Evolutionary conservation across 1,140 invertebrate species (phyloP), one percentile per base, ranked within the genome.

Genomic region (Palaemon carinicauda): DNA sequence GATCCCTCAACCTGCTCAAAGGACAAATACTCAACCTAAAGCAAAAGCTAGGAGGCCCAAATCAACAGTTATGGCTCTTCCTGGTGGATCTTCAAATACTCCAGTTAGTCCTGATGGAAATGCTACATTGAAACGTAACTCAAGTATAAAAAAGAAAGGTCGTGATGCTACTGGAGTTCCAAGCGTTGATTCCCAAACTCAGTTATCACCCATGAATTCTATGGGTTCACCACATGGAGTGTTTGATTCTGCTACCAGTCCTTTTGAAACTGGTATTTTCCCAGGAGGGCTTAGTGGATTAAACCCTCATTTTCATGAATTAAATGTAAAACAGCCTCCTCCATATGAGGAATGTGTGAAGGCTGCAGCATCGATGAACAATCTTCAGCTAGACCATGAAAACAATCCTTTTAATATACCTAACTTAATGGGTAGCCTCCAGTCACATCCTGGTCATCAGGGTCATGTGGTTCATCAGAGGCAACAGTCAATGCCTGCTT

Each of bases 261-360:
- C 85, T 15, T 87, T 87, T 33, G 85, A 87, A 73, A 82, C 85
- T 5, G 80, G 80, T 3, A 33, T 87, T 9, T 87, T 81, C 53
- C 24, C 85, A 24, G 80, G 77, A n/a, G 77, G 84, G 19, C 52
- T 86, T 51, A 29, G 31, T 31, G 74, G 69, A 9, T 14, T 87
- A 19, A 87, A 52, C 41, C 92, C 96, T 95, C 89, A 96, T 96
- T 91, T 95, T 95, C 89, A 92, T 92, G 90, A 93, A 91, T 83
- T 89, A 2, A 90, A 90, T 3, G 86, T 87, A 88, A 96, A 96
- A 89, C 96, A 97, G 90, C 96, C 96, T 27, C 96, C 96, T 21
- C 95, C 96, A 80, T 97, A 97, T 91, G 96, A 97, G 90, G 96
- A 97, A 90, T 96, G 96, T 90, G 95, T 97, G 90, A 97, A 97